These are phyloP conservation scores for Phalacrocorax carbo DNA, from an alignment of 2,113 vertebrate species.

Conservation along the genomic window DNA sequence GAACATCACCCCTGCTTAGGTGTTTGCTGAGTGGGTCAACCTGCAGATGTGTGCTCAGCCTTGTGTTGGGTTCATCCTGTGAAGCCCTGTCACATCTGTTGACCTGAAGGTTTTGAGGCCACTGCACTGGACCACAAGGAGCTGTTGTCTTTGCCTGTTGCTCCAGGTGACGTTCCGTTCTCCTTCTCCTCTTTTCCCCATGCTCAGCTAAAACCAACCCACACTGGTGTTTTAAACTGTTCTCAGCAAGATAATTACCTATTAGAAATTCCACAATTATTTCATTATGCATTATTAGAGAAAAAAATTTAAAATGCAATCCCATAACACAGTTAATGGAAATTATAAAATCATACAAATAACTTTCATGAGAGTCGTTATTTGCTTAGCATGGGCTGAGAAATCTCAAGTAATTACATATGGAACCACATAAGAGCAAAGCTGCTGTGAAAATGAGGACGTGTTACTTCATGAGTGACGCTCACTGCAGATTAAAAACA, in stretches of 20 bases:
- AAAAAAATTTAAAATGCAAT: neutral
- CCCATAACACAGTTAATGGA: conserved; percentile 13
- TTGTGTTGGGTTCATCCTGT: neutral
- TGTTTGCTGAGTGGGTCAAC: no score
- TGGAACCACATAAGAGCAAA: neutral
- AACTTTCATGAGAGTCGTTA: conserved; percentile 30
- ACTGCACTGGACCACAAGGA: neutral
- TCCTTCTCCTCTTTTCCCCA: neutral
- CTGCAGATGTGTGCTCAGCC: accelerated
- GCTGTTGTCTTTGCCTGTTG: neutral
- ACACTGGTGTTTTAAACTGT: neutral
- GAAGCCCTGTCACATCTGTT: neutral
- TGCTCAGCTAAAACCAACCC: neutral
- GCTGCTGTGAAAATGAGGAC: neutral
- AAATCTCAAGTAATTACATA: conserved; percentile 17
- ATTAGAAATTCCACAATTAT: conserved; percentile 24
- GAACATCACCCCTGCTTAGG: neutral
- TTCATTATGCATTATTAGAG: conserved; percentile 44
- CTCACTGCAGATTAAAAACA: neutral
- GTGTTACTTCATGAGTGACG: neutral
- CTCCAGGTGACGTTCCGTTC: neutral
- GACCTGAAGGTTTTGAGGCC: neutral
- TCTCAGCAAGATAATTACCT: conserved; percentile 34
- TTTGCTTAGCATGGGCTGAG: conserved; percentile 20
- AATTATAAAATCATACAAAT: conserved; percentile 35